phyloP scores from a whole-genome alignment of 2,113 vertebrate species.

The Tursiops truncatus region DNA sequence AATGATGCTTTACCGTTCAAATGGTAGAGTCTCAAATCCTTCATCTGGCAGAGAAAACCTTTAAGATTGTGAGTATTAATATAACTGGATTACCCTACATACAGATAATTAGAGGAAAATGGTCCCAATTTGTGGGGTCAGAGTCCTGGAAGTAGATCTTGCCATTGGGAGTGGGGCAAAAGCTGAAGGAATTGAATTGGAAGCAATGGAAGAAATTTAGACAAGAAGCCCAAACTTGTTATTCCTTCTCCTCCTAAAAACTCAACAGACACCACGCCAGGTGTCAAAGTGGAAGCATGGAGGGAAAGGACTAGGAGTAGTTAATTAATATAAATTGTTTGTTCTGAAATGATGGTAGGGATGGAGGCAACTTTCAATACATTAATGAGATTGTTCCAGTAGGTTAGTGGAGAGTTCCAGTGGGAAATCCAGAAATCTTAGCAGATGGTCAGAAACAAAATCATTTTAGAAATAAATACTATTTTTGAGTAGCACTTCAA shows the following conservation, averaged over 20 bases:
- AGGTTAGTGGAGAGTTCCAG: neutral
- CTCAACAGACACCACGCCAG: neutral
- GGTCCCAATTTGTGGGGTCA: neutral
- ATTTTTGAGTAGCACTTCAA: neutral
- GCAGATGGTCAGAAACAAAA: neutral
- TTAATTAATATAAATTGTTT: neutral
- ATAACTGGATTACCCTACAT: neutral
- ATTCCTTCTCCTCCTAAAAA: neutral
- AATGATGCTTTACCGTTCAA: neutral
- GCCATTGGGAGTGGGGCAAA: neutral
- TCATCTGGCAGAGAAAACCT: neutral
- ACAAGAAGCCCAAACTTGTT: neutral
- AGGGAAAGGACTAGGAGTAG: neutral
- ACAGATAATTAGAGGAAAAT: neutral
- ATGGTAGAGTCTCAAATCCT: neutral
- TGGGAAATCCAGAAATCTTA: neutral
- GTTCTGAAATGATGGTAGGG: neutral
- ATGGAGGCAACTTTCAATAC: neutral
- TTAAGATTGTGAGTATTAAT: neutral
- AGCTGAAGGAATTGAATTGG: neutral
- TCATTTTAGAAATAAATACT: conserved; percentile 19
- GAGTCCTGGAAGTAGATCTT: neutral
- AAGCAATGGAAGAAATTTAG: neutral
- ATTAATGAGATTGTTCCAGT: neutral
- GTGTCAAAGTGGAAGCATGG: neutral